Evolutionary conservation across 1,140 invertebrate genomes (phyloP), one percentile per base, ranked within the genome.

Genomic region (Drusus annulatus): DNA sequence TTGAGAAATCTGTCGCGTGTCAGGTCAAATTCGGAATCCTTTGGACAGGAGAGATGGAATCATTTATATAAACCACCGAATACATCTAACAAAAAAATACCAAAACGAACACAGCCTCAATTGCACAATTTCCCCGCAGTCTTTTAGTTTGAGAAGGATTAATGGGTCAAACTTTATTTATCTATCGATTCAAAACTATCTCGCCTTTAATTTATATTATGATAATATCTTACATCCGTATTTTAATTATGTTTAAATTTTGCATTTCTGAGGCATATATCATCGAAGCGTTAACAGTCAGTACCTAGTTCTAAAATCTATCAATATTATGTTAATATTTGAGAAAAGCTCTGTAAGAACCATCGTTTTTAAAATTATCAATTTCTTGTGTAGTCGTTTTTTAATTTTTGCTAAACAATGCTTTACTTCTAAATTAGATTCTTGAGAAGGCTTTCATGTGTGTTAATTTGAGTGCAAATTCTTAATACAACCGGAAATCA

Each of bases 401-500:
- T 17, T 6, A 56, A 17, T 56, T 56, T n/a, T 56, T 56, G 54
- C 19, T 56, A 56, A 56, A 21, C 19, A 17, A 21, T 17, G 8
- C 19, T n/a, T 17, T 7, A 17, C n/a, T 56, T 56, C 19, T 7
- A 17, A 56, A n/a, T 56, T 56, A 56, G 19, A 17, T 21, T 21
- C 19, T 60, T 60, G 8, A 23, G 15, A 71, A 52, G 1, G 17
- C 45, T 71, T 52, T 71, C 10, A 52, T 52, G 68, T 71, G 19
- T 25, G 52, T 52, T 31, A 31, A 36, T 68, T 60, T 16, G 31
- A 31, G 36, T 45, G 63, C 28, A 68, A 17, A 8, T 31, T 31
- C 63, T 45, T 36, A 68, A 68, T 21, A 68, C 31, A 17, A 17
- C 28, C 2, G 36, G 28, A 68, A 68, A 68, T 68, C 63, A 31